A percentile compares a stretch with the other conserved stretches of the same genome.
These are phyloP conservation scores for Anguilla pacifica DNA, from an alignment of 2,797 vertebrate genomes.

Conservation along the genomic window DNA sequence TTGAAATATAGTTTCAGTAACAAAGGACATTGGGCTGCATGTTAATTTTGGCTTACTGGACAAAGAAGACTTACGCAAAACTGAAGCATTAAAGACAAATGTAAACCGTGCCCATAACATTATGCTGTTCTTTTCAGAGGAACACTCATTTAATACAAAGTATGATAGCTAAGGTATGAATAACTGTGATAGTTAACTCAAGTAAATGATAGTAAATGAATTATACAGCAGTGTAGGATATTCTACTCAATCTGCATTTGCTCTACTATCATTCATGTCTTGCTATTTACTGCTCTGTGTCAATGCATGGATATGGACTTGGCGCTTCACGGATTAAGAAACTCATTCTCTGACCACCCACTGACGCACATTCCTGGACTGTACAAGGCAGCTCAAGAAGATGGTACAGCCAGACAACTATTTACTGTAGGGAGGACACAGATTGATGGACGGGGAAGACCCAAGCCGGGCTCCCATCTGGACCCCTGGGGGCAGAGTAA, in stretches of 20 bases:
- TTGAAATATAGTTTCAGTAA: neutral
- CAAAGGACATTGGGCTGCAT: no score
- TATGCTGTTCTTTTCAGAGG: neutral
- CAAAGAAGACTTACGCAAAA: neutral
- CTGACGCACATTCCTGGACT: neutral
- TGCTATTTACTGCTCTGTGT: neutral
- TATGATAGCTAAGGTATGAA: neutral
- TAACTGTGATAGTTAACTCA: neutral
- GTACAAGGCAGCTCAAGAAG: neutral
- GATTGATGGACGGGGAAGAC: constrained; percentile 14
- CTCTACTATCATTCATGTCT: neutral
- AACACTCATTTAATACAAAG: neutral
- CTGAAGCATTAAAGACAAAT: neutral
- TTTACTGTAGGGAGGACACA: neutral
- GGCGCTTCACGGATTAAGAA: neutral
- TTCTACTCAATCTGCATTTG: neutral
- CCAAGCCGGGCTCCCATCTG: neutral
- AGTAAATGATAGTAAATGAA: neutral
- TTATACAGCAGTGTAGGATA: neutral
- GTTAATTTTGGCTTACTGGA: neutral
- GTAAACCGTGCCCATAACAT: neutral
- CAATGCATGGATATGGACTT: neutral
- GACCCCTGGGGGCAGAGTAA: constrained; percentile 4
- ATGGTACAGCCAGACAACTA: neutral
- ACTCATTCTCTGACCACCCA: neutral